Base-by-base conservation (phyloP, 1,140 invertebrate species). In the Portunus trituberculatus region DNA sequence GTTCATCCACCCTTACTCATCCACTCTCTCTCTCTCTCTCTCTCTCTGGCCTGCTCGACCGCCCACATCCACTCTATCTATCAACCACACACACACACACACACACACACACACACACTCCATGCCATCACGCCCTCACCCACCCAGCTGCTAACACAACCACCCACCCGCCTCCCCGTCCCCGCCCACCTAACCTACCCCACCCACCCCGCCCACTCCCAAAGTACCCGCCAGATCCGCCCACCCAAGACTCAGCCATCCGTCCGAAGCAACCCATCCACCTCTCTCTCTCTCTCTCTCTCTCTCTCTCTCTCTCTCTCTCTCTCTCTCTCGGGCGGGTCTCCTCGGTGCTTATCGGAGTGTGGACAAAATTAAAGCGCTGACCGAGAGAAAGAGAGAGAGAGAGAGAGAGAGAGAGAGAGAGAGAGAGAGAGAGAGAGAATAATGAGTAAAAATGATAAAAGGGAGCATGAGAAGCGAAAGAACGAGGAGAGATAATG, bases 321-420 rank as follows among this genome's bases (percentile, higher is more conserved):
- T 39, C 25, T 46, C 31, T 46, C 86, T 29, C 1, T 29, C 86
- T 46, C 31, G 4, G 2, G n/a, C 8, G 39, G 20, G 52, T 86
- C 86, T 29, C 86, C 31, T 12, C 86, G 25, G 45, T 14, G 16
- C 20, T 76, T 76, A n/a, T 76, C 20, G 20, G 67, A 59, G 52
- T 76, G 67, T 76, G 67, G 67, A 76, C 67, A 76, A 76, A 76
- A 76, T 76, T 76, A 76, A 76, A 76, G 67, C 67, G 20, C 67
- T 76, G 67, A 76, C 67, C 67, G 67, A 76, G 20, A 7, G 20
- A 90, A 46, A 46, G 6, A 16, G 39, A 90, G 48, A 48, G 46
- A 89, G 87, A 89, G 46, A 39, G 46, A 89, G 87, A 89, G 25
- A 48, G 31, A 89, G 87, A 89, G 46, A 48, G 31, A 89, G 87